Evolutionary conservation across 2,797 vertebrate genomes (phyloP).

Genomic region (Coilia nasus): DNA sequence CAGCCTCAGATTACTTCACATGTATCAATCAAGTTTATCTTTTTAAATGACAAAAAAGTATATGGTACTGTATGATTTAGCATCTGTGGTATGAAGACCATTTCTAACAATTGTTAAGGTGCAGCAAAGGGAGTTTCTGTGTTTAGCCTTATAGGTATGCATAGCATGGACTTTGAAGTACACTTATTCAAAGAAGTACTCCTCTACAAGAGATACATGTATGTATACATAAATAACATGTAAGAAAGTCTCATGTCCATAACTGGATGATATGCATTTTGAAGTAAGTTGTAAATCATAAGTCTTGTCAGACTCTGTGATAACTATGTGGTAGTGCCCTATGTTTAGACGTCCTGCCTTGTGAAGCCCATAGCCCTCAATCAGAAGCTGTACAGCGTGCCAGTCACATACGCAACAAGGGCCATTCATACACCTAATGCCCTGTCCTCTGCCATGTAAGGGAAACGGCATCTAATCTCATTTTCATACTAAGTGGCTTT

Average conservation of each 20-base stretch:
- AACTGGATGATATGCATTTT: too few relatives aligned
- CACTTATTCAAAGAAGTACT: not conserved
- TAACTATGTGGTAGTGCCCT: constrained; percentile 15
- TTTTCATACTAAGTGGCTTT: constrained; percentile 67
- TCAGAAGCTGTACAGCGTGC: constrained; percentile 55
- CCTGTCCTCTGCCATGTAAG: constrained; percentile 27
- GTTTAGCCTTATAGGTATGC: not conserved
- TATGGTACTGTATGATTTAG: not conserved
- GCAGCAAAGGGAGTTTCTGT: not conserved
- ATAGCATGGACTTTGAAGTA: not conserved
- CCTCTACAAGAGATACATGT: not conserved
- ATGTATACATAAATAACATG: not conserved
- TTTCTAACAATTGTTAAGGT: not conserved
- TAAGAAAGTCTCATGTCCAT: not conserved
- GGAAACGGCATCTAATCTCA: constrained; percentile 62
- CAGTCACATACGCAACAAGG: constrained; percentile 47
- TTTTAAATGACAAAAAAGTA: not conserved
- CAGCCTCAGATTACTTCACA: not conserved
- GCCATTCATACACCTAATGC: constrained; percentile 42
- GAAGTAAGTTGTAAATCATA: not conserved
- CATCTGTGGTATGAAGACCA: not conserved
- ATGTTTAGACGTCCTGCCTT: constrained; percentile 45
- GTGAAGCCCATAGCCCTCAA: constrained; percentile 46
- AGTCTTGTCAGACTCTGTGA: not conserved
- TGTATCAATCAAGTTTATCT: too few relatives aligned